Evolutionary conservation across 35 echinoderm and acorn worm species (phyloP).

Genomic region (Apostichopus californicus): DNA sequence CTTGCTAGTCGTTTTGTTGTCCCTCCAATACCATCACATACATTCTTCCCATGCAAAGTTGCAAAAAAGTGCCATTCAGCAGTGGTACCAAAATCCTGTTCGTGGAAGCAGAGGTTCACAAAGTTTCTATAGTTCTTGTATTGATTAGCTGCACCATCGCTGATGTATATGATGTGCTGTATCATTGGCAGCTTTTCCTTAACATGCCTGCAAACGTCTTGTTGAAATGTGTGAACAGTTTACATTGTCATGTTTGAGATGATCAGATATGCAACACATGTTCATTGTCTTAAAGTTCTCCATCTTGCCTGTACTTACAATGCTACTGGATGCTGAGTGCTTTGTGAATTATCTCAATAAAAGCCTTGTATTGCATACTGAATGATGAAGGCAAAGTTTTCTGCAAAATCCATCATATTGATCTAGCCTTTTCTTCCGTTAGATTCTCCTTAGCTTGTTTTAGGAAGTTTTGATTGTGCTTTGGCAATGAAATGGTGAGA

Average conservation of each 20-base stretch:
- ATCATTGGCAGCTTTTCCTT: neutral
- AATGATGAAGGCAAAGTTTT: neutral
- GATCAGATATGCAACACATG: constrained; percentile 1
- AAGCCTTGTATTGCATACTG: constrained; percentile 15
- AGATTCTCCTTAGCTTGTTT: neutral
- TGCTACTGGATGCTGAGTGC: constrained; percentile 9
- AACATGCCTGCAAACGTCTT: neutral
- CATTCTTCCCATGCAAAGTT: constrained; percentile 13
- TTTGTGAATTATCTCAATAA: constrained; percentile 12
- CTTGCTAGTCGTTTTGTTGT: constrained; percentile 16
- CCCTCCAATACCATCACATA: constrained; percentile 19
- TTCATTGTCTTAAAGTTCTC: neutral
- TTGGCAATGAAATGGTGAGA: neutral
- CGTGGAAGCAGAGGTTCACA: neutral
- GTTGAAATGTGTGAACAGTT: constrained; percentile 9
- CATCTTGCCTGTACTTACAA: neutral
- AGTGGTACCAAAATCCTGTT: neutral
- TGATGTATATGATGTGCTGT: neutral
- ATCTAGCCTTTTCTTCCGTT: neutral
- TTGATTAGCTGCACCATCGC: constrained; percentile 21
- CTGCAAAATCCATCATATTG: constrained; percentile 4
- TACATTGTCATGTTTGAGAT: neutral
- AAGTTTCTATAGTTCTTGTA: constrained; percentile 38
- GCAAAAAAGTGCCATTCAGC: constrained; percentile 50
- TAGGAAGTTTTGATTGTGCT: neutral